Evolutionary conservation across 2,888 invertebrate species (phyloP).

Genomic region (Mallateleia sp.): DNA sequence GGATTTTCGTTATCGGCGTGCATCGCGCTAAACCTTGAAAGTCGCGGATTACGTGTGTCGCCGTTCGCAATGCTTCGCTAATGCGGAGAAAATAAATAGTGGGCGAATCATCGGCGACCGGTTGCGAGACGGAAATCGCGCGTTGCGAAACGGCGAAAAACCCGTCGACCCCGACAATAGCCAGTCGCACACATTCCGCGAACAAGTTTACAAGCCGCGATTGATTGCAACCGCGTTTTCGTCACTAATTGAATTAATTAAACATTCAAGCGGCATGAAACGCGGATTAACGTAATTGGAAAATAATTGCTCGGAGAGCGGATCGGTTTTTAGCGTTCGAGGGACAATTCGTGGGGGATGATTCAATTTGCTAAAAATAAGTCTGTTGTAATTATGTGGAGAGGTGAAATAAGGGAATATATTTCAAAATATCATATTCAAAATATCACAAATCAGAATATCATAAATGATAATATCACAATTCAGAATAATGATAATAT

Average conservation of each 20-base stretch:
- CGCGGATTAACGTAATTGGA: no score
- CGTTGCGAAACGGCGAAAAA: constrained; percentile 69
- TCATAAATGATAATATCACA: no score
- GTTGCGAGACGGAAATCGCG: constrained; percentile 66
- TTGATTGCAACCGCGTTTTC: constrained; percentile 45
- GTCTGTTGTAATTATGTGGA: no score
- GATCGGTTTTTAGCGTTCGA: no score
- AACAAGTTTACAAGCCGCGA: constrained; percentile 42
- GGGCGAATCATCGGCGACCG: constrained; percentile 69
- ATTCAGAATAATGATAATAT: no score
- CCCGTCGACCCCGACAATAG: constrained; percentile 62
- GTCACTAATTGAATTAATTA: constrained; percentile 47
- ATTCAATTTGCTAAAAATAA: no score
- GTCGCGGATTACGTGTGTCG: constrained; percentile 48
- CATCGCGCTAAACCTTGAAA: constrained; percentile 59
- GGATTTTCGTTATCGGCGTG: constrained; percentile 43
- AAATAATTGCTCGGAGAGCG: no score
- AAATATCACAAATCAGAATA: no score
- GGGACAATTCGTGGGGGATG: no score
- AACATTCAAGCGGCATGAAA: no score
- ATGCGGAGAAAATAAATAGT: constrained; percentile 65
- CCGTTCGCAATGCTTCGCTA: constrained; percentile 9
- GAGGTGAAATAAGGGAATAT: no score
- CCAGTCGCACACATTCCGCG: constrained; percentile 44
- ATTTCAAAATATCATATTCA: no score